Evolutionary conservation across 2,113 vertebrate species (phyloP).

Genomic region (Vombatus ursinus): DNA sequence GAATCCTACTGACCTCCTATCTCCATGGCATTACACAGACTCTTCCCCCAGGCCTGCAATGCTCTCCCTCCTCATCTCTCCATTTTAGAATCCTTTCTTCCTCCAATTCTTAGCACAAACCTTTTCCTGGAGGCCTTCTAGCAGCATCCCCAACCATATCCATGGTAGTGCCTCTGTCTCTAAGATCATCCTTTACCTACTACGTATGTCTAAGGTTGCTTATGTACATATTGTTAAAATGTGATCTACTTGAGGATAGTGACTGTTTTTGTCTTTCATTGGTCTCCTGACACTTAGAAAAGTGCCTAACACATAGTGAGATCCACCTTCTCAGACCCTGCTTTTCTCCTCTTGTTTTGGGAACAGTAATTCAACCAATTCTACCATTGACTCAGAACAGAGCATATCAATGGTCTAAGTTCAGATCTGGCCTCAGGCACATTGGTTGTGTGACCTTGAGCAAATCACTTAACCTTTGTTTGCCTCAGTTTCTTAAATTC

Average conservation of each 20-base stretch:
- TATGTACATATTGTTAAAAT: background rate
- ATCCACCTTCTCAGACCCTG: no score
- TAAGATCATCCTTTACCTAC: background rate
- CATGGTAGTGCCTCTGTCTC: background rate
- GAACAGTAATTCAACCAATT: no score
- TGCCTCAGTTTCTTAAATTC: no score
- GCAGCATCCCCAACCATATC: background rate
- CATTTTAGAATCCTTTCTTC: background rate
- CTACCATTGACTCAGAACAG: no score
- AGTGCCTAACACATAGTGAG: no score
- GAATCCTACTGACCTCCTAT: background rate
- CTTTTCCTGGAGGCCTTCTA: no score
- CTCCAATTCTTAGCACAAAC: background rate
- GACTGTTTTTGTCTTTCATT: background rate
- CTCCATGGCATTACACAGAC: no score
- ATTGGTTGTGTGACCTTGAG: no score
- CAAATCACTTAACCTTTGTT: no score
- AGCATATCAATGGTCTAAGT: no score
- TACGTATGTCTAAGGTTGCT: background rate
- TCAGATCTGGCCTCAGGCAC: no score
- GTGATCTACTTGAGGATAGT: background rate
- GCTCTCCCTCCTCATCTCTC: background rate
- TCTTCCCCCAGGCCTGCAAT: background rate
- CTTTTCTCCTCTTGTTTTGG: no score
- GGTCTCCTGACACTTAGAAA: background rate